A percentile compares a stretch with the other conserved stretches of the same genome.
Evolutionary conservation across 2,888 invertebrate species (phyloP).

Genomic region (Stenotaenia linearis): DNA sequence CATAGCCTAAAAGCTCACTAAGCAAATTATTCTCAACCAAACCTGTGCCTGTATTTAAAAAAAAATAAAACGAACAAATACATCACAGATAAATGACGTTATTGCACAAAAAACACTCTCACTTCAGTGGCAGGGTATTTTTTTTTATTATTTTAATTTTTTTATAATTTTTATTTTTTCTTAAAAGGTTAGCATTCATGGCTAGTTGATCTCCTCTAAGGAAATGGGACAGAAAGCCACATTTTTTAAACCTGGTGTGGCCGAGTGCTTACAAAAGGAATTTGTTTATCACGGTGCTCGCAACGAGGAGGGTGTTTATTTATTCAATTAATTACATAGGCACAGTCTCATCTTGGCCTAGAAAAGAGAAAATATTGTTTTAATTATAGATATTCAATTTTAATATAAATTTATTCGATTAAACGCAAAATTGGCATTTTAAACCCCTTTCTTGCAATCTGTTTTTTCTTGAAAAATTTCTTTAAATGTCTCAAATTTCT

Average conservation of each 20-base stretch:
- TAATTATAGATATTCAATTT: not conserved
- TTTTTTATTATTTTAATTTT: not conserved
- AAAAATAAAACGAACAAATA: not conserved
- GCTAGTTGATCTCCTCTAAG: not conserved
- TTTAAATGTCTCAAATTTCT: too few relatives aligned
- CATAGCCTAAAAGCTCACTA: not conserved
- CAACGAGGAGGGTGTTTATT: not conserved
- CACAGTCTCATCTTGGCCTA: not conserved
- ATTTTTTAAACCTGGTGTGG: not conserved
- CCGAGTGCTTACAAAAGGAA: not conserved
- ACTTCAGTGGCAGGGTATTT: not conserved
- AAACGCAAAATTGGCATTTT: too few relatives aligned
- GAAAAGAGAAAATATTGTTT: not conserved
- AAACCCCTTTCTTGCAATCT: too few relatives aligned
- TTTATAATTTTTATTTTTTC: not conserved
- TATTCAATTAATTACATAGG: not conserved
- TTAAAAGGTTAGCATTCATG: not conserved
- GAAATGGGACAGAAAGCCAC: not conserved
- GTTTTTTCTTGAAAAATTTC: too few relatives aligned
- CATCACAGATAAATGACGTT: constrained; percentile 9
- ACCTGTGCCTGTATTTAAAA: not conserved
- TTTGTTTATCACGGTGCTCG: not conserved
- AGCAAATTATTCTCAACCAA: not conserved
- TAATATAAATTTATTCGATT: not conserved
- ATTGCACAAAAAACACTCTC: constrained; percentile 2